Base-by-base conservation (phyloP, 1,140 invertebrate genomes). In the Camponotus vicinus region DNA sequence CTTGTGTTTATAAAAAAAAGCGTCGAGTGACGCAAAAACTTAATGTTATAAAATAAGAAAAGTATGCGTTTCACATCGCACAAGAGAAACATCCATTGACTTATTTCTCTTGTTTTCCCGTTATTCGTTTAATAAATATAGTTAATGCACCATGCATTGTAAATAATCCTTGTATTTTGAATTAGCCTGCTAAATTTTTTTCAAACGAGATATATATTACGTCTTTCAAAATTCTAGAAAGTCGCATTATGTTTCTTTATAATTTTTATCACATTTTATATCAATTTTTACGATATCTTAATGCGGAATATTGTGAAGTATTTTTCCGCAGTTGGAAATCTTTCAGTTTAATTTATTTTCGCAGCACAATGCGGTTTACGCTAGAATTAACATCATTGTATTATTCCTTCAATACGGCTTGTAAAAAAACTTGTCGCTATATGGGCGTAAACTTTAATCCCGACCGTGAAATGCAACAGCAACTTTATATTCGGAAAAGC, bases 401-500 rank as follows among this genome's bases (percentile, higher is more conserved):
- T 73, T 61, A 34, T 40, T 34, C 40, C 55, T 59, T 80, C 66
- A 34, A 57, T 71, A 71, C 40, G 69, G n/a, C 73, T 83, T 83
- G 18, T 61, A 82, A 73, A 83, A 27, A 71, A 80, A 13, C 37
- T 45, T 75, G 40, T 73, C 55, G 79, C 69, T 18, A 42, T 42
- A 32, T 34, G 52, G 0, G 15, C 52, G 18, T 83, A 75, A 83
- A 83, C 79, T 83, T 83, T 83, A 83, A 73, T 83, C 42, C 69
- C n/a, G 52, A 61, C 27, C 69, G 42, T 57, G 79, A 83, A 73
- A 83, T 75, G 57, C 40, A 73, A 27, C 57, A 15, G 79, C 69
- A 83, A 83, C 79, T 83, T 83, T 83, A 61, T 82, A 73, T 83
- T 61, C 69, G 55, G 79, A 75, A 75, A 73, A 83, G 79, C 79